Conservation (phyloP, 2,113 vertebrate species). For the Atlantisia rogersi region DNA sequence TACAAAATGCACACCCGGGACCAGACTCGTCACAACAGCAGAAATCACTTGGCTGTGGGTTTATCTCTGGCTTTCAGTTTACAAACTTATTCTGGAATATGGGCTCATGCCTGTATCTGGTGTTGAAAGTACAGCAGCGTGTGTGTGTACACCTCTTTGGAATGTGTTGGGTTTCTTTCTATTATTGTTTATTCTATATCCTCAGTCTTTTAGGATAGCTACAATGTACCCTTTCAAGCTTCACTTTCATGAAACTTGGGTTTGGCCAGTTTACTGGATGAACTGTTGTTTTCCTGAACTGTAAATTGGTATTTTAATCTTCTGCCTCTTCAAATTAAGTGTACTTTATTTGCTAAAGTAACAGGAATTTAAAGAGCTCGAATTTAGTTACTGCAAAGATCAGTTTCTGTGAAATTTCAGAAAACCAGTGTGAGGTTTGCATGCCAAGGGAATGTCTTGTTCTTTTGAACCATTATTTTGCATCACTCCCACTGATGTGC, state of each 20-base stretch:
- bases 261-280: neutral
- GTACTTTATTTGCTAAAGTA: neutral
- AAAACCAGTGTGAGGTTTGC: neutral
- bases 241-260: neutral
- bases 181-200: fast-evolving
- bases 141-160: neutral
- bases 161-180: neutral
- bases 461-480: neutral
- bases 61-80: neutral
- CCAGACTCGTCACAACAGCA: neutral
- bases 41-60: neutral
- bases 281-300: neutral
- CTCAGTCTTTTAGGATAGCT: neutral
- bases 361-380: neutral
- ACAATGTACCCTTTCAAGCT: neutral
- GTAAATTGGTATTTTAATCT: neutral
- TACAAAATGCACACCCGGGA: neutral
- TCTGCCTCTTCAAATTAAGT: neutral
- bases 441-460: neutral
- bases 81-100: neutral
- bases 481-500: neutral
- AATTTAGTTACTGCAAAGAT: neutral
- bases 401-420: neutral
- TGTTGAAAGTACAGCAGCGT: neutral
- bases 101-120: neutral